These are phyloP conservation scores for Dysidea cf. avara DNA, from an alignment of 37 sponge, comb jelly and placozoan species.

Conservation along the genomic window DNA sequence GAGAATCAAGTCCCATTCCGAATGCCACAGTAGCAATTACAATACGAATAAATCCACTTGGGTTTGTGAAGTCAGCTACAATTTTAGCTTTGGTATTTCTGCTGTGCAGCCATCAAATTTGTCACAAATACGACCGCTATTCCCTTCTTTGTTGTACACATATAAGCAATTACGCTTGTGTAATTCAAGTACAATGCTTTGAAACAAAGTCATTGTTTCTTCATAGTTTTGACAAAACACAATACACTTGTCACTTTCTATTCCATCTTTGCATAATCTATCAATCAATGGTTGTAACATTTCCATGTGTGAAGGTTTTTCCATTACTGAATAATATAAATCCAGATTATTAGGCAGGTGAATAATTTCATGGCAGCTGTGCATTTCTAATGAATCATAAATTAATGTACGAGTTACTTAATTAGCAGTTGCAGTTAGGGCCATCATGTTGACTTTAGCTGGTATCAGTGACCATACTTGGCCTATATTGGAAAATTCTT, in stretches of 20 bases:
- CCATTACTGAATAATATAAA: constrained; percentile 4
- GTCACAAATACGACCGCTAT: too few species aligned
- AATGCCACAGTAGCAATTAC: too few species aligned
- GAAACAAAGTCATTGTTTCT: not conserved
- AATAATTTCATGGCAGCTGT: not conserved
- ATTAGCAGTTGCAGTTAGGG: too few species aligned
- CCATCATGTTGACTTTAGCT: not conserved
- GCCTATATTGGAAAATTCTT: constrained; percentile 30
- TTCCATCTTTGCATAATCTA: not conserved
- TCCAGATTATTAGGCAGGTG: constrained; percentile 26
- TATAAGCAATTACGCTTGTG: not conserved
- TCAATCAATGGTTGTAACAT: constrained; percentile 14
- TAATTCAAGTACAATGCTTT: not conserved
- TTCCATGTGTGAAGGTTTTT: not conserved
- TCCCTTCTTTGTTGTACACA: not conserved
- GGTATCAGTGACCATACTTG: constrained; percentile 11
- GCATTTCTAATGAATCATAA: too few species aligned
- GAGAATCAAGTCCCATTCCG: too few species aligned
- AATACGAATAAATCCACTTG: too few species aligned
- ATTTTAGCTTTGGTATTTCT: too few species aligned
- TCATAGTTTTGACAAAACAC: constrained; percentile 24
- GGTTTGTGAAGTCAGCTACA: too few species aligned
- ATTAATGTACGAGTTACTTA: too few species aligned
- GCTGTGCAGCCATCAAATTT: too few species aligned
- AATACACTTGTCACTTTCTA: not conserved